Conservation (phyloP, 2,113 vertebrate species). For the Tragulus kanchil region DNA sequence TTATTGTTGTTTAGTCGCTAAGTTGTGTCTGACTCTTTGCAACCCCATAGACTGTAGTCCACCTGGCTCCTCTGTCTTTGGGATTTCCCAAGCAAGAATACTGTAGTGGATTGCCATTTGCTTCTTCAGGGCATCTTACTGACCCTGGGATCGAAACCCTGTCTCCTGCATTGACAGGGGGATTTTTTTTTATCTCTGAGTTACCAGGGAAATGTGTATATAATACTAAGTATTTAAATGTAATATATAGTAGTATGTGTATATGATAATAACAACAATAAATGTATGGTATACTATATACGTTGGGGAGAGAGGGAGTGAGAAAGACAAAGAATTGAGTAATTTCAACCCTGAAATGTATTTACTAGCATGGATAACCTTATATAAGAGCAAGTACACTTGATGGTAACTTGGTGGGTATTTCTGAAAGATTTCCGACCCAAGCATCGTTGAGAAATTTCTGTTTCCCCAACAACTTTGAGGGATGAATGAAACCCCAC, state of each 20-base stretch:
- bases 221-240: not conserved
- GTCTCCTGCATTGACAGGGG: not conserved
- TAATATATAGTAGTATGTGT: not conserved
- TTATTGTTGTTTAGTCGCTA: not conserved
- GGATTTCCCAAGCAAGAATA: not conserved
- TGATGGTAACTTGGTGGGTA: not conserved
- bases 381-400: not conserved
- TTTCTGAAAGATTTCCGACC: not conserved
- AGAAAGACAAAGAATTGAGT: not conserved
- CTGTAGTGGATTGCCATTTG: not conserved
- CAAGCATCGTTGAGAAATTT: not conserved
- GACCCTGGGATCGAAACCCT: not conserved
- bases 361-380: not conserved
- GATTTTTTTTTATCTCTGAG: not conserved
- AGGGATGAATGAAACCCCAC: not conserved
- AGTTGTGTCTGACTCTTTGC: not conserved
- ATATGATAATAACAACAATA: not conserved
- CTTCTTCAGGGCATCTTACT: not conserved
- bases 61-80: not conserved
- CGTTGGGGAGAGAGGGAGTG: not conserved
- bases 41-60: not conserved
- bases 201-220: not conserved
- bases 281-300: not conserved
- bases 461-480: not conserved
- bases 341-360: not conserved